Evolutionary conservation across 2,888 invertebrate genomes (phyloP), one percentile per base, ranked within the genome.

Genomic region (Mylabris sibirica): DNA sequence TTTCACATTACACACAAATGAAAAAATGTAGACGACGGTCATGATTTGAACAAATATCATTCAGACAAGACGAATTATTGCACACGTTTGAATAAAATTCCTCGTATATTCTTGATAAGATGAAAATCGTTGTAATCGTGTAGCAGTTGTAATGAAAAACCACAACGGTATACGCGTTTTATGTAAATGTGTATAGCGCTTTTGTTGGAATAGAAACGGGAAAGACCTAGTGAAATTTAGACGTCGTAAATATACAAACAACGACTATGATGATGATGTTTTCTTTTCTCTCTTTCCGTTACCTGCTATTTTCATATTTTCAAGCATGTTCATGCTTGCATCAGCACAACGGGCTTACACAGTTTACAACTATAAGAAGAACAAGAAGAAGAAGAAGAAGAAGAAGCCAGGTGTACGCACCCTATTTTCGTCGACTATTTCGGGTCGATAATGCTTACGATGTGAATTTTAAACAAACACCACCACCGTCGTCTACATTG

Each of bases 91-190:
- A 79, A 79, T 78, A 79, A 79, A 80, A 80, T 80, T 79, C 79
- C 77, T 72, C 79, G 78, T 78, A 78, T 81, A 30, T 81, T 8
- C 80, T 80, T 81, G 81, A 81, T 82, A 81, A 80, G 79, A 82
- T 78, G 81, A 78, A 79, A 81, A 81, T 79, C 79, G 80, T 75
- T 77, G 80, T 77, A 74, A 74, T 74, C 75, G 68, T 71, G 71
- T 72, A 68, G 67, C 69, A 61, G 67, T 67, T 71, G 75, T 81
- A 81, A 81, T 81, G 80, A 81, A 81, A 80, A 79, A 8, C 20
- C 9, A 77, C 78, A 75, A 76, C 79, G 77, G 77, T 77, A 79
- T 77, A n/a, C n/a, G 77, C 75, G 78, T 75, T 78, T 78, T 76
- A 79, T 80, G 80, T 78, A 80, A 81, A 81, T 79, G 77, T 79